These are phyloP conservation scores for Eubasilissa splendida DNA, from an alignment of 2,888 invertebrate species.

Conservation along the genomic window DNA sequence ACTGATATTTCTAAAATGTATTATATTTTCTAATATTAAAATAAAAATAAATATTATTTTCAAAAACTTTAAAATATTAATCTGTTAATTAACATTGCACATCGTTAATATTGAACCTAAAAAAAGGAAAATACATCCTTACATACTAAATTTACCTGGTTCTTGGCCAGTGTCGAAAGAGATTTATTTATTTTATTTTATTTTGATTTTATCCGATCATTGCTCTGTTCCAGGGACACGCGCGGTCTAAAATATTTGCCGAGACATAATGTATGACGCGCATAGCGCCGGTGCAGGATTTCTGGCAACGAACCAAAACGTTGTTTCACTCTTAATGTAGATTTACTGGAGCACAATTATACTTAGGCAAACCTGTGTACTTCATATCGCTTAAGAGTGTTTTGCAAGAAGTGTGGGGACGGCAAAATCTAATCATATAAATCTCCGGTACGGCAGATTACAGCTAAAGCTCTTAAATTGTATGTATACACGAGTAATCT, in stretches of 20 bases:
- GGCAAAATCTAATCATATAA: constrained; percentile 42
- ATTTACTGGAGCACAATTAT: constrained; percentile 52
- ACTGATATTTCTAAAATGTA: too few species aligned
- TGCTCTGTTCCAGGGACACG: background rate
- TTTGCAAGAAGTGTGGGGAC: constrained; percentile 33
- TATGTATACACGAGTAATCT: too few species aligned
- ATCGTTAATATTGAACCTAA: too few species aligned
- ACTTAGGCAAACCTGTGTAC: constrained; percentile 42
- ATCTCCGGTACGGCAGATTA: constrained; percentile 25
- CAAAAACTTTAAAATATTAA: too few species aligned
- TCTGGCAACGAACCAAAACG: constrained; percentile 55
- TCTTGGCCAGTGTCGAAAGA: too few species aligned
- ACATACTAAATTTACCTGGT: too few species aligned
- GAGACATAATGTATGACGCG: background rate
- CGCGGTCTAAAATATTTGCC: background rate
- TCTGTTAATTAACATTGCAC: too few species aligned
- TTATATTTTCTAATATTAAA: too few species aligned
- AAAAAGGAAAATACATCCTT: too few species aligned
- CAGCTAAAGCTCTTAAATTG: constrained; percentile 2
- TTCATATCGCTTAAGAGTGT: constrained; percentile 37
- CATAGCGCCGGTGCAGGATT: constrained; percentile 8
- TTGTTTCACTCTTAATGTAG: constrained; percentile 53
- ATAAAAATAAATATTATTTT: too few species aligned
- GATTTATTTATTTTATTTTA: too few species aligned
- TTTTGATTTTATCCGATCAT: too few species aligned